These are phyloP conservation scores for Oligia strigilis DNA, from an alignment of 2,888 invertebrate genomes.

Conservation along the genomic window DNA sequence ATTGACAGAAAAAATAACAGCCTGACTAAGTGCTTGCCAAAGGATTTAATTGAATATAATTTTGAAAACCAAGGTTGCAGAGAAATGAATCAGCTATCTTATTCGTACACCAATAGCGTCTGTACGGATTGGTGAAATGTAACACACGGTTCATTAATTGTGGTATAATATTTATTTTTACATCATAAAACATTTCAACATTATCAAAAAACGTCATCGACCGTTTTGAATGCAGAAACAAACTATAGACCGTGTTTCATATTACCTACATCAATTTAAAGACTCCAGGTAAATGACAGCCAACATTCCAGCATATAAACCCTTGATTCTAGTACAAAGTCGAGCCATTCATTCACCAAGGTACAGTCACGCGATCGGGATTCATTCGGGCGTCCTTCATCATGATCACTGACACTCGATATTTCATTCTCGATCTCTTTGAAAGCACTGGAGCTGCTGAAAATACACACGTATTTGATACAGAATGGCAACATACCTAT, in stretches of 20 bases:
- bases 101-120: neutral
- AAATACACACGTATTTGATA: conserved; percentile 21
- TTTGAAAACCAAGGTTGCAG: neutral
- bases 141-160: neutral
- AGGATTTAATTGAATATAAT: neutral
- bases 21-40: neutral
- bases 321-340: neutral
- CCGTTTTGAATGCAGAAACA: neutral
- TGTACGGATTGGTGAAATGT: neutral
- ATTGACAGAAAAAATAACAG: neutral
- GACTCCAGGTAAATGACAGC: neutral
- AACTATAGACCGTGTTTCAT: neutral
- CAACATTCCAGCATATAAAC: neutral
- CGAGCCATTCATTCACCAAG: neutral
- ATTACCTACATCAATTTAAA: neutral
- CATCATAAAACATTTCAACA: neutral
- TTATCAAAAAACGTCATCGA: neutral
- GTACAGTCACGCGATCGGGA: neutral
- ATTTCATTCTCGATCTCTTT: conserved; percentile 35
- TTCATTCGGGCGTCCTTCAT: conserved; percentile 40
- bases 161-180: neutral
- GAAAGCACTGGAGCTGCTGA: neutral
- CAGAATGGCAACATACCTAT: conserved; percentile 8
- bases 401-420: conserved; percentile 32
- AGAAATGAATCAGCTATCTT: neutral